Percentiles rank a stretch among this genome's conserved stretches.
These are phyloP conservation scores for Leptobrachium leishanense DNA, from an alignment of 2,113 vertebrate genomes.

Conservation along the genomic window DNA sequence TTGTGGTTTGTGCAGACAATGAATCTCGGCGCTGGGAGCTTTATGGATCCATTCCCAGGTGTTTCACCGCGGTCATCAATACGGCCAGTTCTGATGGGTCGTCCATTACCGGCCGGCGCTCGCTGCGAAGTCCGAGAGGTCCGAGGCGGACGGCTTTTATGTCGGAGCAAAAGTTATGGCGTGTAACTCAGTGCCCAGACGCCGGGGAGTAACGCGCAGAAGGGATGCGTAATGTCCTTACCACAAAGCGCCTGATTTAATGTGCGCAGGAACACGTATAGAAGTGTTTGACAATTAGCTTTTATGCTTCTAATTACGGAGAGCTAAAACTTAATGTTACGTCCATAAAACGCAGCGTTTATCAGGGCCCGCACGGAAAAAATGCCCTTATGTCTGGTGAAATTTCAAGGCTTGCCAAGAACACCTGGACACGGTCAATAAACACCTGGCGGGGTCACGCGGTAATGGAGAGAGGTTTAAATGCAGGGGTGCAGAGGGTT, in stretches of 20 bases:
- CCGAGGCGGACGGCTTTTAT: constrained; percentile 13
- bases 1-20: neutral
- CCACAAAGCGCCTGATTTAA: constrained; percentile 13
- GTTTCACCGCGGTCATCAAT: neutral
- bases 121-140: neutral
- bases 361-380: neutral
- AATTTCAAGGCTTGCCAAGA: neutral
- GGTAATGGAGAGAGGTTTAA: neutral
- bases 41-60: neutral
- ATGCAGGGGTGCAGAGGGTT: too few species aligned
- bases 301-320: constrained; percentile 27
- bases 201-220: neutral
- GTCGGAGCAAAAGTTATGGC: neutral
- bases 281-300: constrained; percentile 25
- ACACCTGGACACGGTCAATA: neutral
- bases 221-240: neutral
- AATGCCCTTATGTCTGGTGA: neutral
- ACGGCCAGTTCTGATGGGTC: constrained; percentile 7
- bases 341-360: constrained; percentile 19
- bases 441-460: neutral
- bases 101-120: neutral
- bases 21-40: constrained; percentile 9
- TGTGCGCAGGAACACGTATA: constrained; percentile 10
- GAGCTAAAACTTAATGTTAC: constrained; percentile 30
- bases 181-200: neutral